These are phyloP conservation scores for Sphyrna mokarran DNA, from an alignment of 2,113 vertebrate genomes.

Conservation along the genomic window DNA sequence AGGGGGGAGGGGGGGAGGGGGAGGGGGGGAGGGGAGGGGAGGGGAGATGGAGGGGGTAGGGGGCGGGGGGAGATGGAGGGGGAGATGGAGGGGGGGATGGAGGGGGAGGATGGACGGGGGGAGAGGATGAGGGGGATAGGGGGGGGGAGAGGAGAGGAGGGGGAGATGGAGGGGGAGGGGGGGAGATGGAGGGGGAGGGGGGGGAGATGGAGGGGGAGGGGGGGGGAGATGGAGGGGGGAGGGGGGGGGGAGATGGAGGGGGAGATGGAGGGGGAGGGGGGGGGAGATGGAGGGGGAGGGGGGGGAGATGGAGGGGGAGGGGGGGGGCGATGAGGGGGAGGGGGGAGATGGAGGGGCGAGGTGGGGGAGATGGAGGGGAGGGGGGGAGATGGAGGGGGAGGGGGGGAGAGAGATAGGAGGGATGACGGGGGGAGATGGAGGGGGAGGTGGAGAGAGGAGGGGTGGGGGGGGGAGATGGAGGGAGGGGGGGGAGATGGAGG, in stretches of 20 bases:
- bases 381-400: no score
- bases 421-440: neutral
- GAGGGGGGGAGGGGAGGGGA: neutral
- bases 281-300: neutral
- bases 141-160: no score
- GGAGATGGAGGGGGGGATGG: no score
- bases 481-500: no score
- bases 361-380: neutral
- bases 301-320: fast-evolving
- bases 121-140: no score
- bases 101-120: no score
- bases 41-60: neutral
- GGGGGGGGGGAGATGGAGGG: fast-evolving
- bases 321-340: neutral
- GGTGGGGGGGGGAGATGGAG: no score
- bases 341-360: neutral
- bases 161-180: no score
- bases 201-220: neutral
- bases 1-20: neutral
- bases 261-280: neutral
- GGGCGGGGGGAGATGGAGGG: no score
- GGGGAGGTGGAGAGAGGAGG: no score
- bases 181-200: no score
- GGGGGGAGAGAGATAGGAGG: fast-evolving
- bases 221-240: neutral